Evolutionary conservation across 1,140 invertebrate species (phyloP).

Genomic region (Macrosteles quadrilineatus): DNA sequence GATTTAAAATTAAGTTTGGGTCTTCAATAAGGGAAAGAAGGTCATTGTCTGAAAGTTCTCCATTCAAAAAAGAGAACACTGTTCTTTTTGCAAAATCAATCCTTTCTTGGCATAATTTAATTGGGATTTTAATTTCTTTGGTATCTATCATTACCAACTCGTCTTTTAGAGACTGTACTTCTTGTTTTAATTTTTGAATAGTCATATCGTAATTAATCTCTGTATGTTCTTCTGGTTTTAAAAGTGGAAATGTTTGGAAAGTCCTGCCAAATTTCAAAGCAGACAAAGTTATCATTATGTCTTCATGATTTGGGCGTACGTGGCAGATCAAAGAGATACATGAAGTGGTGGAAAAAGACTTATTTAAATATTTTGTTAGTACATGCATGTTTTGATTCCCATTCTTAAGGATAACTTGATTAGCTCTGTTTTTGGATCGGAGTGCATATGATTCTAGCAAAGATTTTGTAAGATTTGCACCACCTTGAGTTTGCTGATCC

Average conservation of each 20-base stretch:
- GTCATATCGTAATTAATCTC: not conserved
- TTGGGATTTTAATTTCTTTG: not conserved
- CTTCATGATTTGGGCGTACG: constrained; percentile 1
- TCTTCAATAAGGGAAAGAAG: constrained; percentile 3
- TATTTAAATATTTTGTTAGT: constrained; percentile 7
- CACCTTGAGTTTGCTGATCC: not conserved
- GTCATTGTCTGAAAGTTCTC: not conserved
- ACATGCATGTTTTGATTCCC: not conserved
- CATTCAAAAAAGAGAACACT: not conserved
- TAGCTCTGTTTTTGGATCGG: not conserved
- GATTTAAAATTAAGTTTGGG: not conserved
- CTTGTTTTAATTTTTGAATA: not conserved
- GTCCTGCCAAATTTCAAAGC: not conserved
- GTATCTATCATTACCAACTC: not conserved
- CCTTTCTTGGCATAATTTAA: not conserved
- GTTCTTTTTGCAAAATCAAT: constrained; percentile 1
- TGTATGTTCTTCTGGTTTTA: not conserved
- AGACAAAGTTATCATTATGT: not conserved
- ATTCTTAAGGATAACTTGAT: not conserved
- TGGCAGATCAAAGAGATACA: not conserved
- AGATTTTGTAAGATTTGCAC: constrained; percentile 1
- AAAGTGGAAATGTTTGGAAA: not conserved
- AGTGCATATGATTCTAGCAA: not conserved
- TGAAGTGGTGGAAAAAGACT: not conserved
- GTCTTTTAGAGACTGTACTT: not conserved